Conservation (phyloP, 2,113 vertebrate species). For the Plotosus lineatus region DNA sequence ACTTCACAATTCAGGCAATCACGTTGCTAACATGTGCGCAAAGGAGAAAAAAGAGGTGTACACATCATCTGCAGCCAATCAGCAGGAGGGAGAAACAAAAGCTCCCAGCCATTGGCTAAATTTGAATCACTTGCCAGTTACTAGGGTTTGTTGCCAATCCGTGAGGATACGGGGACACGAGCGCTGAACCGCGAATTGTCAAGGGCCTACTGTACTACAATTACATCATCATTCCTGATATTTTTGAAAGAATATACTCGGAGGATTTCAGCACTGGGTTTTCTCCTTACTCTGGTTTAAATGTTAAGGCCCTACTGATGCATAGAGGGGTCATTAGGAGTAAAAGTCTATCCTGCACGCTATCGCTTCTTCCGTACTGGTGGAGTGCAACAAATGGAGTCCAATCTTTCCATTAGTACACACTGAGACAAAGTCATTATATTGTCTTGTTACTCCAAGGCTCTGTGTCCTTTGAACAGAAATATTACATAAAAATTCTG, state of each 20-base stretch:
- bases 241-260: neutral
- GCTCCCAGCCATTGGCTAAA: too few species aligned
- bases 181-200: too few species aligned
- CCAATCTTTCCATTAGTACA: constrained; percentile 41
- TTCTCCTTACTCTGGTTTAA: neutral
- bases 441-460: constrained; percentile 31
- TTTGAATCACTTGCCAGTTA: too few species aligned
- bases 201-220: neutral
- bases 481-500: constrained; percentile 21
- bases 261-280: constrained; percentile 1
- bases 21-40: too few species aligned
- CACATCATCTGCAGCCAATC: too few species aligned
- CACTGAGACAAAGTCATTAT: constrained; percentile 47
- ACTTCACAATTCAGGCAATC: too few species aligned
- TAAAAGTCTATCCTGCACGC: constrained; percentile 15
- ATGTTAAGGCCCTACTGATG: constrained; percentile 28
- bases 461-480: constrained; percentile 22
- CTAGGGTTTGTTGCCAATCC: too few species aligned
- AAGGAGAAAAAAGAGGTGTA: too few species aligned
- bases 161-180: too few species aligned
- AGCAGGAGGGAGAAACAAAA: too few species aligned
- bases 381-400: constrained; percentile 1
- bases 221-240: neutral
- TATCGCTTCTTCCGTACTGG: constrained; percentile 16
- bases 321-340: constrained; percentile 37